These are phyloP conservation scores for Entomobrya proxima DNA, from an alignment of 2,888 invertebrate genomes.

Conservation along the genomic window DNA sequence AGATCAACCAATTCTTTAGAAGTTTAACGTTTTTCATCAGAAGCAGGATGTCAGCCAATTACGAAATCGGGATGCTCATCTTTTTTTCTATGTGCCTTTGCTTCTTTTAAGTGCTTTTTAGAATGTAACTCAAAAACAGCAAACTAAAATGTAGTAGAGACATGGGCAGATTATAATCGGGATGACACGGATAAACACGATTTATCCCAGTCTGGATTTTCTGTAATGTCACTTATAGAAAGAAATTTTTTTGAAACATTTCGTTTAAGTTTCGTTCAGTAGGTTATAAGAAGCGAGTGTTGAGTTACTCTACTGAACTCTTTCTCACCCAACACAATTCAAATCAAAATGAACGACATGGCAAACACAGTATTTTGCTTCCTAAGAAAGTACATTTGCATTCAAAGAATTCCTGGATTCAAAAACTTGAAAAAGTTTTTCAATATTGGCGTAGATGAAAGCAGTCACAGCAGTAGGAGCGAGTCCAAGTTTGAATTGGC, in stretches of 20 bases:
- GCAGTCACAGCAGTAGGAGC: too few relatives aligned
- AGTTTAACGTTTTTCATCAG: background rate
- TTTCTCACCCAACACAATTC: background rate
- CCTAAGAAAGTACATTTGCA: constrained; percentile 1
- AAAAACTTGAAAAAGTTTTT: too few relatives aligned
- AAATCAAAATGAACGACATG: background rate
- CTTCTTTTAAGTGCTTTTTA: background rate
- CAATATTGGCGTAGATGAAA: background rate
- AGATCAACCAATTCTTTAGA: background rate
- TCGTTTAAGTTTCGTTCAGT: too few relatives aligned
- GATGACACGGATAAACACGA: too few relatives aligned
- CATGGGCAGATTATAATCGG: background rate
- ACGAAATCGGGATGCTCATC: background rate
- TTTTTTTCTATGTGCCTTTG: background rate
- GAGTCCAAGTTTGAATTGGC: too few relatives aligned
- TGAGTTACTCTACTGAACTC: background rate
- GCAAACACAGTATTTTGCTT: background rate
- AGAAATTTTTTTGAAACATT: too few relatives aligned
- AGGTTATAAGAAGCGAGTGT: too few relatives aligned
- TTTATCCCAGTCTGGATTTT: too few relatives aligned
- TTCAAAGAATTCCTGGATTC: background rate
- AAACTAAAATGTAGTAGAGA: background rate
- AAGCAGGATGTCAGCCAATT: background rate
- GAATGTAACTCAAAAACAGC: background rate
- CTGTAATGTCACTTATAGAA: too few relatives aligned